phyloP scores from a whole-genome alignment of 2,797 vertebrate species.

The Melanotaenia nigrans region DNA sequence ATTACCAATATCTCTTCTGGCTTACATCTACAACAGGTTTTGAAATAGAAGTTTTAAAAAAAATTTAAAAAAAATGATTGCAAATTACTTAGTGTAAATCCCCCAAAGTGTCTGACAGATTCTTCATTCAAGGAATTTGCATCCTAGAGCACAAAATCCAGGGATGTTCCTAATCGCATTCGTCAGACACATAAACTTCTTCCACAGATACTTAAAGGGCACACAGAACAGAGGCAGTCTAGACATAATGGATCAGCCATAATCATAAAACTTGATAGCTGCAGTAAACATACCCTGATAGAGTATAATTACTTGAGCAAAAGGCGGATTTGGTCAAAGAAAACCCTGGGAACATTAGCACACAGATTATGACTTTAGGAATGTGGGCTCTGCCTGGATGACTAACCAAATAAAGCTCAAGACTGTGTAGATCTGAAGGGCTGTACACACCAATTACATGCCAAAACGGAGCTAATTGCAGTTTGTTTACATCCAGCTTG shows the following conservation, averaged over 20 bases:
- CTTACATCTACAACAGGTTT: not conserved
- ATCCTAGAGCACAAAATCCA: not conserved
- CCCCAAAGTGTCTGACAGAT: not conserved
- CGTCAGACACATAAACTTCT: not conserved
- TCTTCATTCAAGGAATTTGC: not conserved
- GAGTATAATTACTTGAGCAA: not conserved
- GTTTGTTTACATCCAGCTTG: not conserved
- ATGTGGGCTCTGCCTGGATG: not conserved
- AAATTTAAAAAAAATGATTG: not conserved
- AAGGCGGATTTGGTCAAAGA: not conserved
- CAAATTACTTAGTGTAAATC: not conserved
- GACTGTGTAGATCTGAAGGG: constrained; percentile 1
- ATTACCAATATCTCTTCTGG: not conserved
- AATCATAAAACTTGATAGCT: not conserved
- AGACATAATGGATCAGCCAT: constrained; percentile 4
- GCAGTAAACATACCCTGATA: not conserved
- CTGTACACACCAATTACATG: not conserved
- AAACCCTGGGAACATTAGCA: not conserved
- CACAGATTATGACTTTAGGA: not conserved
- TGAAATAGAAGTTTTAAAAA: not conserved
- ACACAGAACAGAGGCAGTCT: not conserved
- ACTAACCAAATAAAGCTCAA: not conserved
- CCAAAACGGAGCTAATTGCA: not conserved
- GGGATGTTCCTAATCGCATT: constrained; percentile 25
- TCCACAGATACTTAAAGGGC: constrained; percentile 5